These are phyloP conservation scores for Cyrtonyx montezumae DNA, from an alignment of 2,113 vertebrate genomes.

Conservation along the genomic window DNA sequence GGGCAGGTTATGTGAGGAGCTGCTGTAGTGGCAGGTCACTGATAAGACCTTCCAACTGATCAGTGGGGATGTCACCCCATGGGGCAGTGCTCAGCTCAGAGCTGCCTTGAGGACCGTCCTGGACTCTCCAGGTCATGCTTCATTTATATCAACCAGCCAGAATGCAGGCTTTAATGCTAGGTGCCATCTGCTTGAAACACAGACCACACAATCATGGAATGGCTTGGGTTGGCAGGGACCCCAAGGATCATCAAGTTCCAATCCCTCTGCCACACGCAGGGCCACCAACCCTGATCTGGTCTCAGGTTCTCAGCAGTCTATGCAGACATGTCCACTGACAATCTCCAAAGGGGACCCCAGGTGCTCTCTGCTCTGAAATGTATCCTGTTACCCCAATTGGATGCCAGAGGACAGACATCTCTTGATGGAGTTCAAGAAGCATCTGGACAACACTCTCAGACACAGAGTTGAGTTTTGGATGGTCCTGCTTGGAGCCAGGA, in stretches of 20 bases:
- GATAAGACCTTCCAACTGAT: slow-evolving; percentile 52
- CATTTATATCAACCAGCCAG: neutral
- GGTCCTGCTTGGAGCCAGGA: neutral
- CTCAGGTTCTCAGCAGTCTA: neutral
- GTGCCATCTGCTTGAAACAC: neutral
- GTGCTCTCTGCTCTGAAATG: neutral
- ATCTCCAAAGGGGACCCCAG: neutral
- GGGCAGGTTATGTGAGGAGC: slow-evolving; percentile 64
- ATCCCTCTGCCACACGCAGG: too few relatives aligned
- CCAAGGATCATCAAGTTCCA: too few relatives aligned
- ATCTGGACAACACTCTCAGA: neutral
- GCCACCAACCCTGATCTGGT: too few relatives aligned
- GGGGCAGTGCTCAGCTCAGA: neutral
- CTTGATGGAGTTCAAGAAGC: neutral
- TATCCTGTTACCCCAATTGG: neutral
- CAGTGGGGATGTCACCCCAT: neutral
- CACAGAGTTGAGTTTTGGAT: neutral
- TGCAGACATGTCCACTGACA: neutral
- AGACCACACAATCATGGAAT: neutral
- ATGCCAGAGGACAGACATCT: neutral
- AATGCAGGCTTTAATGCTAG: neutral
- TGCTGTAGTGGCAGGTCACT: slow-evolving; percentile 78
- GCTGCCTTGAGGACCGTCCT: neutral
- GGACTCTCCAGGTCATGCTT: neutral
- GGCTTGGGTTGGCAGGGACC: too few relatives aligned